Evolutionary conservation across 2,797 vertebrate species (phyloP).

Genomic region (Selene dorsalis): DNA sequence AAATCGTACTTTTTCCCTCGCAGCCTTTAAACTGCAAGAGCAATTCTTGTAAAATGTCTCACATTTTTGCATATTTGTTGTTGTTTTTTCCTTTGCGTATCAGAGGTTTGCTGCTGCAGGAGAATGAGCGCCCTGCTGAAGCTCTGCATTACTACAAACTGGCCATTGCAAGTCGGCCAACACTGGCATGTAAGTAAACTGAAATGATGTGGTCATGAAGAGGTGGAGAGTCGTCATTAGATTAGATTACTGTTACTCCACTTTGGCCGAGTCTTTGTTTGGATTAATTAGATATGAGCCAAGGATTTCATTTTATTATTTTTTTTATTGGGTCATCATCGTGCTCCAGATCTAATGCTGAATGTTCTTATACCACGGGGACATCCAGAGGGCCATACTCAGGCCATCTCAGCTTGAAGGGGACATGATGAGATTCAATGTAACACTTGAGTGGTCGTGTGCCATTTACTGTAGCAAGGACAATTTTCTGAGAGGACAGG

Average conservation of each 20-base stretch:
- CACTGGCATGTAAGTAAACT: constrained; percentile 94
- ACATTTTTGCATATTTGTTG: background rate
- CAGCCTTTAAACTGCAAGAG: constrained; percentile 18
- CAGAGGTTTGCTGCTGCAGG: constrained; percentile 97
- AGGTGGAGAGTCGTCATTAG: constrained; percentile 3
- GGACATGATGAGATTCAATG: constrained; percentile 57
- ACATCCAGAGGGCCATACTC: constrained; percentile 23
- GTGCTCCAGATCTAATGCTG: constrained; percentile 31
- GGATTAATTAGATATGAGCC: constrained; percentile 23
- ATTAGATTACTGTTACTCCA: background rate
- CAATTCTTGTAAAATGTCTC: constrained; percentile 13
- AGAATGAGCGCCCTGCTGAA: constrained; percentile 92
- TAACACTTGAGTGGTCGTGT: constrained; percentile 50
- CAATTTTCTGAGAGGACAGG: constrained; percentile 24
- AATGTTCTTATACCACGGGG: constrained; percentile 16
- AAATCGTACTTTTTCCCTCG: constrained; percentile 9
- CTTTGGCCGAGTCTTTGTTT: constrained; percentile 23
- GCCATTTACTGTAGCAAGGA: constrained; percentile 48
- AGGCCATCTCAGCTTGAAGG: constrained; percentile 34
- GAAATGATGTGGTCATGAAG: background rate
- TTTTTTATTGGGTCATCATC: constrained; percentile 9
- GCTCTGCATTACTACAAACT: constrained; percentile 97
- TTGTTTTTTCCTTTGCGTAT: background rate
- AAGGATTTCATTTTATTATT: background rate
- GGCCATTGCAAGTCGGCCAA: constrained; percentile 96